Base-by-base conservation (phyloP, 53 echinoderm and acorn worm genomes). In the Apostichopus leukothele region DNA sequence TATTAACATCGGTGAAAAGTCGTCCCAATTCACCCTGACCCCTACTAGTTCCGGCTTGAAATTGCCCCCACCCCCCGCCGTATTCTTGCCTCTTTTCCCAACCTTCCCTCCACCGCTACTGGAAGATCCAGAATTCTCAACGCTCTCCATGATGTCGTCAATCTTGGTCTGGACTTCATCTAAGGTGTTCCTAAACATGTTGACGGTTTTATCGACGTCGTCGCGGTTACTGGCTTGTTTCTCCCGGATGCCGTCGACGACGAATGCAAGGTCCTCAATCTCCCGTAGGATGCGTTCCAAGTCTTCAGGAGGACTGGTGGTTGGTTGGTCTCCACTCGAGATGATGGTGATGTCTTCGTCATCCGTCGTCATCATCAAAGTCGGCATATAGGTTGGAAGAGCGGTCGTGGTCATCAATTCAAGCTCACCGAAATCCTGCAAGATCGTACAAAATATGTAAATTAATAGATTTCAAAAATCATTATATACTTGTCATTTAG, bases 1-100 rank as follows among this genome's bases (percentile, higher is more conserved):
- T 86, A 99, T 93, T 25, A 99, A 78, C 89, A 99, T 89, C 4
- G 99, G 99, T 10, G 94, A 92, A 19, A 83, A 90, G 7, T 83
- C 83, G 1, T 91, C 61, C 99, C 99, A 99, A 7, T n/a, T 90
- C 2, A 84, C 88, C 52, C 95, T 86, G 52, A 81, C 75, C 6
- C 84, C 89, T 11, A 78, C 18, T 12, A 84, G 21, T 16, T 26
- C n/a, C 22, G 67, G 1, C 21, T 16, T 26, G 16, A 21, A 75
- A 22, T 86, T 61, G 13, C 91, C 78, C 7, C 23, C 26, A 11
- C 89, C 88, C 5, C 89, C 88, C 5, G 61, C 52, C 52, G 50
- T 23, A 26, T 61, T 74, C n/a, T 74, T 91, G 67, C 89, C 76
- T 4, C 95, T 76, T 16, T 91, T 67, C 11, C 86, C 57, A 5